A percentile compares a stretch with the other conserved stretches of the same genome.
phyloP scores from a whole-genome alignment of 2,113 vertebrate species.

The Gobio gobio region DNA sequence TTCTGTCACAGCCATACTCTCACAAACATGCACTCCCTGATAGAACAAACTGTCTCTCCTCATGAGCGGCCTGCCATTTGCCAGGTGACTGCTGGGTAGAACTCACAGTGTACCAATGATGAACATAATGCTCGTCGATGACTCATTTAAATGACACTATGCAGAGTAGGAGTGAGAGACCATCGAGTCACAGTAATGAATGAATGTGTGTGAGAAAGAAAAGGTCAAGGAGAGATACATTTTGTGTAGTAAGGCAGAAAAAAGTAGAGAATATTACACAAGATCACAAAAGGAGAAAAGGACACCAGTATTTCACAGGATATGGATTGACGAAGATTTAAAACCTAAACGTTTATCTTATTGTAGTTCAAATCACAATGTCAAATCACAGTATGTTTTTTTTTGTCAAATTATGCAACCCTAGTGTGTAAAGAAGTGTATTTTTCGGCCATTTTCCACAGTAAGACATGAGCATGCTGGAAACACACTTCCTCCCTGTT shows the following conservation, averaged over 20 bases:
- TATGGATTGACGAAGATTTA: neutral
- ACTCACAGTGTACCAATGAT: conserved; percentile 47
- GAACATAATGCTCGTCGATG: conserved; percentile 40
- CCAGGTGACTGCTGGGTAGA: conserved; percentile 48
- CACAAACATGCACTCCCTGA: conserved; percentile 4
- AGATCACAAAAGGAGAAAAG: neutral
- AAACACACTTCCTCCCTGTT: conserved; percentile 28
- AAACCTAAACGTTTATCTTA: neutral
- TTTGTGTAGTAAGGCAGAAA: neutral
- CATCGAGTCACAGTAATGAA: conserved; percentile 35
- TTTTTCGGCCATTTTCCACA: neutral
- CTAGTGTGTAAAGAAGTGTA: neutral
- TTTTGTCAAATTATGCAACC: neutral
- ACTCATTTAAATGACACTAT: conserved; percentile 52
- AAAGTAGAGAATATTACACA: neutral
- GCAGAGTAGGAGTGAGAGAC: conserved; percentile 40
- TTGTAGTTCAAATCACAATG: neutral
- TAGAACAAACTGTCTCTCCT: conserved; percentile 50
- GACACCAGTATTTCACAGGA: neutral
- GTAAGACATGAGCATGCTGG: conserved; percentile 4
- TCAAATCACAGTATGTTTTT: neutral
- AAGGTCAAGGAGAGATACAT: conserved; percentile 17
- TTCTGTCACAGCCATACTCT: conserved; percentile 23
- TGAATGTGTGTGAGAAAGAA: conserved; percentile 22
- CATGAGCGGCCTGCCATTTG: conserved; percentile 44